phyloP scores from a whole-genome alignment of 2,113 vertebrate species.

The Falco punctatus region DNA sequence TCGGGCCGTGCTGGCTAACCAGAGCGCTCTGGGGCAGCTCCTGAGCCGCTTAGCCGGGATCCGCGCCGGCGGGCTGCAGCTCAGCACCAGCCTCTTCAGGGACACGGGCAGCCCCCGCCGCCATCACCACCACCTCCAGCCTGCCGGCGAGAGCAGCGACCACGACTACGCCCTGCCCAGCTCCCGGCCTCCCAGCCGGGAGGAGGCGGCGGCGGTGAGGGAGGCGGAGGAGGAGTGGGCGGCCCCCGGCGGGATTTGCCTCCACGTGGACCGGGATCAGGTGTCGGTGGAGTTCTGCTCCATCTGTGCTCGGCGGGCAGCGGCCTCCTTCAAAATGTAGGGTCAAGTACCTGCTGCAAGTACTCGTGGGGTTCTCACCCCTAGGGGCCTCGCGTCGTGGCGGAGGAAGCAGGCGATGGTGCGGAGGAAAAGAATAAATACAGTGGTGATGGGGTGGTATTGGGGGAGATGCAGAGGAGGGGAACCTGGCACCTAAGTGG shows the following conservation, averaged over 20 bases:
- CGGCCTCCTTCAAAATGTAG: constrained; percentile 93
- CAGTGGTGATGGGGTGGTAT: constrained; percentile 46
- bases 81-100: constrained; percentile 94
- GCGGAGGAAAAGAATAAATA: constrained; percentile 5
- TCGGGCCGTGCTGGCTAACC: constrained; percentile 93
- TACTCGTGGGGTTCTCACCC: constrained; percentile 59
- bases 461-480: constrained; percentile 30
- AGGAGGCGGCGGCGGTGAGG: constrained; percentile 39
- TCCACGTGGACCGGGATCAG: constrained; percentile 94
- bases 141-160: constrained; percentile 57
- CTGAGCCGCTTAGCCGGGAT: constrained; percentile 88
- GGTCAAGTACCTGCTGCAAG: constrained; percentile 89
- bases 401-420: constrained; percentile 65
- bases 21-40: constrained; percentile 91
- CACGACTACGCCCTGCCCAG: constrained; percentile 68
- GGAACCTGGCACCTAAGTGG: neutral
- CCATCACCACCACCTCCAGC: constrained; percentile 7
- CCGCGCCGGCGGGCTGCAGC: constrained; percentile 87
- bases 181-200: neutral
- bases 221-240: constrained; percentile 85
- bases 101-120: constrained; percentile 60
- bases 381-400: constrained; percentile 53
- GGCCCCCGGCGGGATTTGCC: constrained; percentile 88
- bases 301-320: constrained; percentile 90
- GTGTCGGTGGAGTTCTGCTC: constrained; percentile 99